phyloP scores from a whole-genome alignment of 2,797 vertebrate genomes.

The Eptatretus atami region DNA sequence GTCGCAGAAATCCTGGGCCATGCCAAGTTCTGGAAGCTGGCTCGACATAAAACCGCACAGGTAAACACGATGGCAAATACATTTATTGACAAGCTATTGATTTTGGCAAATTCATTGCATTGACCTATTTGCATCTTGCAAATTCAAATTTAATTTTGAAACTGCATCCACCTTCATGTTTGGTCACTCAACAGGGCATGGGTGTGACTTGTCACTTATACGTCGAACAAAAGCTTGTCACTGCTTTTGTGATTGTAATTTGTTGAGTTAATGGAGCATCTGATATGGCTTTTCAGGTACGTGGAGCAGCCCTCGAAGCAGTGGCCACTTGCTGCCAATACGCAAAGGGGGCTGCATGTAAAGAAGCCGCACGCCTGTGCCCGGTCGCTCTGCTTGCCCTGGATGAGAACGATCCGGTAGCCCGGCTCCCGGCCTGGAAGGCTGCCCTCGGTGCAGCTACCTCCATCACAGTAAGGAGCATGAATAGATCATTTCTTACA shows the following conservation, averaged over 20 bases:
- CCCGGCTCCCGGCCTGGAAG: conserved; percentile 65
- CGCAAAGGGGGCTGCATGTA: conserved; percentile 26
- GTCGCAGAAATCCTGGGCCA: conserved; percentile 29
- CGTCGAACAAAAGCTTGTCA: too few relatives aligned
- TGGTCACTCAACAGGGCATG: too few relatives aligned
- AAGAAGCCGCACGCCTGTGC: conserved; percentile 39
- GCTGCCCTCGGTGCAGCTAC: conserved; percentile 39
- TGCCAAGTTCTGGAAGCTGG: conserved; percentile 77
- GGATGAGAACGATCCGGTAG: conserved; percentile 54
- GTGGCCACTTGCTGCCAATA: conserved; percentile 38
- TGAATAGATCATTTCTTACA: neutral
- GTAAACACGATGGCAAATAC: conserved; percentile 13
- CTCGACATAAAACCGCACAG: conserved; percentile 48
- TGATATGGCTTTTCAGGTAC: conserved; percentile 22
- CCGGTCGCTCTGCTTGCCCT: conserved; percentile 50
- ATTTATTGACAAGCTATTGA: too few relatives aligned
- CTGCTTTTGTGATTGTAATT: too few relatives aligned
- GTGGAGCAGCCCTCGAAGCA: conserved; percentile 64
- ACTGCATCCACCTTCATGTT: neutral
- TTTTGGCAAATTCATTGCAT: too few relatives aligned
- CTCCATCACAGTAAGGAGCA: conserved; percentile 28
- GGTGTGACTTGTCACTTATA: too few relatives aligned
- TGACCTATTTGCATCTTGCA: too few relatives aligned
- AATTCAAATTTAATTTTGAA: too few relatives aligned
- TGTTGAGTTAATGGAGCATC: too few relatives aligned